Evolutionary conservation across 2,797 vertebrate species (phyloP).

Genomic region (Gila robusta): DNA sequence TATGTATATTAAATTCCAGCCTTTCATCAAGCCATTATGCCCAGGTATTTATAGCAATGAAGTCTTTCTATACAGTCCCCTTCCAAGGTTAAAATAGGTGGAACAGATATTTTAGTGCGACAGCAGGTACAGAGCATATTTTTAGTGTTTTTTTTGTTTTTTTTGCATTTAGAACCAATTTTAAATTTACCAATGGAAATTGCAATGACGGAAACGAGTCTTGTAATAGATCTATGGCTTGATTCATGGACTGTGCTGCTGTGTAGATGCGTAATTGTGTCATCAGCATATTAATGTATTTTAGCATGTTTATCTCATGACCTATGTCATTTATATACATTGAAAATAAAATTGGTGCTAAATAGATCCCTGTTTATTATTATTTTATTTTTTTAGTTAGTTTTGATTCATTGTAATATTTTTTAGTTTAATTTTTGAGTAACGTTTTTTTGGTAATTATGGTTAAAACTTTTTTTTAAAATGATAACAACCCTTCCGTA

Average conservation of each 20-base stretch:
- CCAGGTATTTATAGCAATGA: background rate
- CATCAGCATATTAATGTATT: background rate
- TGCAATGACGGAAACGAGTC: background rate
- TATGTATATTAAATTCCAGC: background rate
- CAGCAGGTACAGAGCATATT: background rate
- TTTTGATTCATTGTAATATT: too few species aligned
- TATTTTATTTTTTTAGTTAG: too few species aligned
- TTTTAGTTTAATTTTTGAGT: too few species aligned
- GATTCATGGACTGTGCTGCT: background rate
- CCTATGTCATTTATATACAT: background rate
- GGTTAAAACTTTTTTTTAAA: too few species aligned
- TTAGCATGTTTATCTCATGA: background rate
- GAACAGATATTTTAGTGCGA: background rate
- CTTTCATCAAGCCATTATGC: background rate
- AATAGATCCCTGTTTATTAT: background rate
- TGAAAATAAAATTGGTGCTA: background rate
- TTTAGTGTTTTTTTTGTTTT: background rate
- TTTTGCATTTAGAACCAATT: background rate
- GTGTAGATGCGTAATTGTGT: background rate
- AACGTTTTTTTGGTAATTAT: too few species aligned
- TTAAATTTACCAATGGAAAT: background rate
- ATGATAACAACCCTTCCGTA: too few species aligned
- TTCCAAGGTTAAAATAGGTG: background rate
- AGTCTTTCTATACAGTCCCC: too few species aligned
- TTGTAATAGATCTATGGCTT: background rate